Base-by-base conservation (phyloP, 1,140 invertebrate species). In the Rhagoletis pomonella region DNA sequence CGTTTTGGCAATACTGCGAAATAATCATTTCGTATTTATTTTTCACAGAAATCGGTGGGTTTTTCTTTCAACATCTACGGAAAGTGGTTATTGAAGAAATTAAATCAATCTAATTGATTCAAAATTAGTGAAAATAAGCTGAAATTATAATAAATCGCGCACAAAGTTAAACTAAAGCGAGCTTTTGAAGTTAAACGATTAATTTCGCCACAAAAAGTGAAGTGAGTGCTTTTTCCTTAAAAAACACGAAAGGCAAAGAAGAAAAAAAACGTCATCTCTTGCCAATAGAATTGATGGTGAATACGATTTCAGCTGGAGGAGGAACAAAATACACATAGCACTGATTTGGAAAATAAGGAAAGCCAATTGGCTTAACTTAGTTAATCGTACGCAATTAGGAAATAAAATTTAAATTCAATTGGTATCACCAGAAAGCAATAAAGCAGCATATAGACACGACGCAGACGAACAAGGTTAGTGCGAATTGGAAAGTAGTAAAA, bases 401-500 rank as follows among this genome's bases (percentile, higher is more conserved):
- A 29, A 29, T 29, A 29, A 29, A 29, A 29, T 29, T 29, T 29
- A 29, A 29, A 29, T 29, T 19, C 19, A 55, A 81, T 1, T 9
- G 10, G 19, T 12, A 47, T 39, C 55, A 50, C 7, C 44, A 50
- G 4, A 2, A 81, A 55, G 29, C 44, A 19, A 81, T 29, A 29
- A 81, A 19, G 42, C 50, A 55, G 47, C 47, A 12, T 55, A 81
- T 9, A 81, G 29, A 73, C n/a, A 29, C 50, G 17, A 81, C 73
- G 47, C 73, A 81, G 73, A 55, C 47, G 17, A 81, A 81, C 73
- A 81, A 81, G 73, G 73, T 81, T 81, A 81, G 73, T 81, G 47
- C 17, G 9, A 81, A 81, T 81, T 81, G 73, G 73, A 81, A 81
- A 81, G 73, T 81, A 47, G 42, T 73, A 44, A 44, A 47, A 14